phyloP scores from a whole-genome alignment of 1,140 invertebrate species.

The Drosophila sproati region DNA sequence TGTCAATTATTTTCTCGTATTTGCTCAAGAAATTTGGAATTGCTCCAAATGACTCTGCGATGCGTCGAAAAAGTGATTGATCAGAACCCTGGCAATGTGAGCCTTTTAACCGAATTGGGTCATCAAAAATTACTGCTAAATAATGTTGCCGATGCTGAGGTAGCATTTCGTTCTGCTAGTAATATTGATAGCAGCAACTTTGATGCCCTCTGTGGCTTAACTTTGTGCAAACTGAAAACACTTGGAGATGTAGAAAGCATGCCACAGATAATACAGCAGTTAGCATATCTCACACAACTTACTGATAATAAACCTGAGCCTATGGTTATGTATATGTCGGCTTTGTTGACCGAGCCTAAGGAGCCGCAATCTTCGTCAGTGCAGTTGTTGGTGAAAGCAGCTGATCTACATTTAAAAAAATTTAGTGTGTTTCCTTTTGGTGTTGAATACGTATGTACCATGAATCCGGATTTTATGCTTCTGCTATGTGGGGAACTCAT shows the following conservation, averaged over 20 bases:
- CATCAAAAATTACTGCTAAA: slow-evolving; percentile 87
- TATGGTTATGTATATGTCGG: slow-evolving; percentile 89
- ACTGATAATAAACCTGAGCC: slow-evolving; percentile 87
- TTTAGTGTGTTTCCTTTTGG: slow-evolving; percentile 89
- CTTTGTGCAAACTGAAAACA: slow-evolving; percentile 90
- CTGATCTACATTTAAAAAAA: slow-evolving; percentile 88
- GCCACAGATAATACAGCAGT: slow-evolving; percentile 91
- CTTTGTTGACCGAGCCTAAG: slow-evolving; percentile 86
- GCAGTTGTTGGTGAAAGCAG: slow-evolving; percentile 89
- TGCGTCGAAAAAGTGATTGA: slow-evolving; percentile 91
- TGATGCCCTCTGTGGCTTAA: slow-evolving; percentile 91
- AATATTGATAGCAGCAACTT: slow-evolving; percentile 94
- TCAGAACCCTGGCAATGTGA: slow-evolving; percentile 86
- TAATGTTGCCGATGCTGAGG: slow-evolving; percentile 89
- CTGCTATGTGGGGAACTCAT: slow-evolving; percentile 92
- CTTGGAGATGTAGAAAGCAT: slow-evolving; percentile 85
- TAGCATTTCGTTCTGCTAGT: slow-evolving; percentile 91
- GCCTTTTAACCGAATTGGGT: slow-evolving; percentile 92
- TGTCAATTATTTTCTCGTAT: slow-evolving; percentile 91
- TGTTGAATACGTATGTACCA: slow-evolving; percentile 89
- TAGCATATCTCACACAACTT: slow-evolving; percentile 94
- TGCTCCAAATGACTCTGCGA: slow-evolving; percentile 90
- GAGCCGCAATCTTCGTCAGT: slow-evolving; percentile 86
- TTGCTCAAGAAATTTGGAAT: slow-evolving; percentile 89
- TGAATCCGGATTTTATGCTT: slow-evolving; percentile 95